phyloP scores from a whole-genome alignment of 2,113 vertebrate genomes.

The Thermophis baileyi region DNA sequence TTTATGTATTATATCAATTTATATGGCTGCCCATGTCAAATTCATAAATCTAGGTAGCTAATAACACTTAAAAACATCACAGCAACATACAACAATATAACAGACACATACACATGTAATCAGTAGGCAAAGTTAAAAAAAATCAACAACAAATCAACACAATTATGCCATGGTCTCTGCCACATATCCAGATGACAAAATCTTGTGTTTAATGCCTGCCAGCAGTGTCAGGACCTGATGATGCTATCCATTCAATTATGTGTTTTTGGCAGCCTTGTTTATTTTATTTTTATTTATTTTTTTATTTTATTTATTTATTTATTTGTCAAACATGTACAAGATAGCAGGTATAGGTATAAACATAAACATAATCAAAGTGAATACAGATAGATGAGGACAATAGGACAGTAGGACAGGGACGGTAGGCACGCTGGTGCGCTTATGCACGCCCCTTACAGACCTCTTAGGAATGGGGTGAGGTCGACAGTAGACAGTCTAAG shows the following conservation, averaged over 20 bases:
- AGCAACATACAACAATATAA: not conserved
- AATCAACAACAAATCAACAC: not conserved
- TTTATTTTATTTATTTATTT: too few relatives aligned
- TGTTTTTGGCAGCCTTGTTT: not conserved
- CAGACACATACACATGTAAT: not conserved
- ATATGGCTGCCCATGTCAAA: not conserved
- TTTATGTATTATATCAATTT: not conserved
- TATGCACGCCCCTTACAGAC: too few relatives aligned
- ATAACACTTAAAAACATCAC: not conserved
- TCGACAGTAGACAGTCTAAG: too few relatives aligned
- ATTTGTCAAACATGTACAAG: too few relatives aligned
- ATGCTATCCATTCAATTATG: not conserved
- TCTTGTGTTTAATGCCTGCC: not conserved
- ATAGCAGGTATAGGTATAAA: too few relatives aligned
- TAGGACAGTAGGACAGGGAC: too few relatives aligned
- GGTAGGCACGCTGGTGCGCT: too few relatives aligned
- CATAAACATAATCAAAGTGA: too few relatives aligned
- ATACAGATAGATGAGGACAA: too few relatives aligned
- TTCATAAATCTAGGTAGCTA: not conserved
- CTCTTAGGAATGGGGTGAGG: too few relatives aligned
- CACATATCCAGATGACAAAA: not conserved
- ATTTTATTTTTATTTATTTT: too few relatives aligned
- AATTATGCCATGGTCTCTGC: not conserved
- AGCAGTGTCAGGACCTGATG: not conserved
- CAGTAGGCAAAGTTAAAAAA: not conserved